Base-by-base conservation (phyloP, 2,113 vertebrate genomes). In the Scomber scombrus region DNA sequence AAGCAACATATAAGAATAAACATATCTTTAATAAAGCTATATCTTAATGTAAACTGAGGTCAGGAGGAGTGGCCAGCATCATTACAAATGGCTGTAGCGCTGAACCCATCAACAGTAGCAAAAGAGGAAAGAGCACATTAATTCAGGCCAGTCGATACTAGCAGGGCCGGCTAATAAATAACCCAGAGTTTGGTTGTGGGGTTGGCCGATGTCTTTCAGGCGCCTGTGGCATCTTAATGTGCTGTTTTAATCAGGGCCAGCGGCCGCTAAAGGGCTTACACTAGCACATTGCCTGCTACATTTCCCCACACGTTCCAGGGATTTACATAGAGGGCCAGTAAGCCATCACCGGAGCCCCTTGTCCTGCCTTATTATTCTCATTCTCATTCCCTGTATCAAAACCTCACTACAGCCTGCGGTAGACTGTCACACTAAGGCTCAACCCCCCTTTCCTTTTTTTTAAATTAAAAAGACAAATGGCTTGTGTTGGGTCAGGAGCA, bases 41-140 rank as follows among this genome's bases (percentile, higher is more conserved):
- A 26, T 21, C 21, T 50, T 55, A 81, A 79, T 72, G 21, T 45
- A 69, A 56, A 52, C 19, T 94, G 93, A 95, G 93, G 95, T 96
- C 95, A 95, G 90, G 87, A 83, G 85, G 83, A 52, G 34, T 67
- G 76, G 80, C 57, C 88, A 87, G 64, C 77, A 75, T 68, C 88
- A 81, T 95, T 93, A 92, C 82, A 91, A 78, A 68, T 57, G 89
- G 91, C 92, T 88, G 92, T 92, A 90, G 91, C 91, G 87, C 85
- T 87, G 81, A 93, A 95, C 66, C 90, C 89, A 81, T 93, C 86
- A 89, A 78, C 75, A 75, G 81, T 64, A 72, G 55, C 71, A 73
- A 82, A 79, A 80, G 68, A 84, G 73, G 67, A 77, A 84, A 85
- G 88, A 92, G 75, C 85, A 19, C 78, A 84, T 88, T 91, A 92